Evolutionary conservation across 2,797 vertebrate genomes (phyloP).

Genomic region (Chelon labrosus): DNA sequence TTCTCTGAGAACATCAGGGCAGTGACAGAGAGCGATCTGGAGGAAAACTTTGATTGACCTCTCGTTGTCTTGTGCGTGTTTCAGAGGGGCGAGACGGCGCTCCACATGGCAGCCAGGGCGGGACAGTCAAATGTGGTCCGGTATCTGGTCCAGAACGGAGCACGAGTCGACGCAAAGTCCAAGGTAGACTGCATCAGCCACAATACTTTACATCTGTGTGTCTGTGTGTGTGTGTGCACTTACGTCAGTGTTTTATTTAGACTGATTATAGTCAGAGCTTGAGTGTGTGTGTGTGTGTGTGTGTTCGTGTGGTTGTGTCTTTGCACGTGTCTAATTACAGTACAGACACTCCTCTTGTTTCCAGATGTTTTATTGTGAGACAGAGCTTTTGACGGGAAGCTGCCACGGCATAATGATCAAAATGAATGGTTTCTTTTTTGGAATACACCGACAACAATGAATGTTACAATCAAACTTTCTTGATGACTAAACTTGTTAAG

Average conservation of each 20-base stretch:
- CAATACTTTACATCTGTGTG: neutral
- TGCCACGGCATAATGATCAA: neutral
- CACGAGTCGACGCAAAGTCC: slow-evolving; percentile 94
- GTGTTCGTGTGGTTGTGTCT: slow-evolving; percentile 1
- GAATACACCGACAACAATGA: no score
- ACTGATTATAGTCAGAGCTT: neutral
- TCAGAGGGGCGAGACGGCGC: slow-evolving; percentile 96
- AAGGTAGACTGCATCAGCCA: slow-evolving; percentile 79
- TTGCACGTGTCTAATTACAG: slow-evolving; percentile 12
- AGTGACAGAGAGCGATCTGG: neutral
- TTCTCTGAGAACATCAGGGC: neutral
- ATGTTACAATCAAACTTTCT: no score
- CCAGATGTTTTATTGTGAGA: neutral
- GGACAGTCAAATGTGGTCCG: slow-evolving; percentile 95
- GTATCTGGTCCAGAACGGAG: slow-evolving; percentile 95
- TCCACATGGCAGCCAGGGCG: slow-evolving; percentile 98
- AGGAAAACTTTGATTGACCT: slow-evolving; percentile 16
- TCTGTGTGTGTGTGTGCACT: neutral
- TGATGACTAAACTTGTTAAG: no score
- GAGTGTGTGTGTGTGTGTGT: neutral
- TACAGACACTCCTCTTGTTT: neutral
- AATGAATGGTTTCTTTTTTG: neutral
- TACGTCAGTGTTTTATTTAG: neutral
- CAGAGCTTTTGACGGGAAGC: neutral
- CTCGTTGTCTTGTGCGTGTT: slow-evolving; percentile 48